Conservation (phyloP, 2,797 vertebrate genomes). For the Anolis apletophallus region DNA sequence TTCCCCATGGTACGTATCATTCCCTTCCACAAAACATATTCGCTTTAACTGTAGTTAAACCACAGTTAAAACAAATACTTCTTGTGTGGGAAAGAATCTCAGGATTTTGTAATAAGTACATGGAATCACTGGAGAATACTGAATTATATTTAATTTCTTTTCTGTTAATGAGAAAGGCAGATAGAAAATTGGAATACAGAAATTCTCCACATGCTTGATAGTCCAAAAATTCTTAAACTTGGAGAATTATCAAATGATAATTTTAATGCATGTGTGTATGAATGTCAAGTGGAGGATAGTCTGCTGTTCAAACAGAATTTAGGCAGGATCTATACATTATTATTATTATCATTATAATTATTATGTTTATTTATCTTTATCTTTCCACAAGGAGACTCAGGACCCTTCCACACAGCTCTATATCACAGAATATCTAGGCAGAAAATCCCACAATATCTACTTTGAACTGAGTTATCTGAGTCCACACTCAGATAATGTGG, state of each 20-base stretch:
- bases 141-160: neutral
- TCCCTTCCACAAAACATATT: neutral
- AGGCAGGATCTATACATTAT: no score
- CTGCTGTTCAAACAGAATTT: neutral
- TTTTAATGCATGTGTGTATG: neutral
- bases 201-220: neutral
- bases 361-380: no score
- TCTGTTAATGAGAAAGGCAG: neutral
- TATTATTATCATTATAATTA: no score
- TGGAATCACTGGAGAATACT: neutral
- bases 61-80: neutral
- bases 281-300: neutral
- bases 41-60: neutral
- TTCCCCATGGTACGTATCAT: neutral
- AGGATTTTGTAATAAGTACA: neutral
- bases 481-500: no score
- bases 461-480: no score
- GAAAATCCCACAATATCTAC: no score
- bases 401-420: no score
- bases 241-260: neutral
- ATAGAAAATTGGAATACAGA: neutral
- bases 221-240: neutral
- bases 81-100: neutral
- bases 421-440: no score
- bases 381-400: no score